Evolutionary conservation across 2,888 invertebrate species (phyloP), one percentile per base, ranked within the genome.

Genomic region (Drosophila mayaguana): DNA sequence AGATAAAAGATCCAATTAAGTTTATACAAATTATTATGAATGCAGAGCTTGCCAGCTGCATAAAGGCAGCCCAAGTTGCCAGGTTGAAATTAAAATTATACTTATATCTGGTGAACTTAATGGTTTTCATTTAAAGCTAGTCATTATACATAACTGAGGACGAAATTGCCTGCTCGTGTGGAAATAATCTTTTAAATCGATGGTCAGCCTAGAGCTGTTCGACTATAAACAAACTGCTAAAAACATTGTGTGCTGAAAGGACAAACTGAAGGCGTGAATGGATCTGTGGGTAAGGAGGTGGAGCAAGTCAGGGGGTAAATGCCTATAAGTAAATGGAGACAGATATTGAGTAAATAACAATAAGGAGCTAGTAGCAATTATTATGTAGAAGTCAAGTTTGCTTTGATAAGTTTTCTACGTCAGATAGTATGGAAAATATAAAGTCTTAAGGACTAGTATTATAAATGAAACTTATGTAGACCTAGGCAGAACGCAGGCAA

Each of bases 1-100:
- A 71, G 85, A 82, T 80, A 85, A 79, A 67, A 72, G 79, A 83
- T 87, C 75, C 88, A 83, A 88, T 86, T 83, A 88, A 75, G 72
- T 69, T 53, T 64, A 65, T 46, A 74, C 57, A 71, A 70, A 79
- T 76, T 63, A 79, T 69, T 42, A 68, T 48, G 55, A 72, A 48
- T 74, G 36, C 51, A 22, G 28, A 60, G 28, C 34, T 55, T 48
- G 46, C 43, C 62, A 57, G 67, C 51, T 63, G 62, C 20, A 38
- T 38, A 54, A 22, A 40, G 38, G 34, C 38, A 57, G 38, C 38
- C 16, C 16, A 38, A 18, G 28, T 46, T 42, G 40, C 25, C 42
- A 25, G 45, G 11, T 18, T 43, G 11, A 14, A 20, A 22, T 18
- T 34, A 32, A 40, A 45, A 25, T n/a, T 38, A 22, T 20, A 50